A percentile compares a stretch with the other conserved stretches of the same genome.
phyloP scores from a whole-genome alignment of 2,797 vertebrate genomes.

The Luscinia luscinia region DNA sequence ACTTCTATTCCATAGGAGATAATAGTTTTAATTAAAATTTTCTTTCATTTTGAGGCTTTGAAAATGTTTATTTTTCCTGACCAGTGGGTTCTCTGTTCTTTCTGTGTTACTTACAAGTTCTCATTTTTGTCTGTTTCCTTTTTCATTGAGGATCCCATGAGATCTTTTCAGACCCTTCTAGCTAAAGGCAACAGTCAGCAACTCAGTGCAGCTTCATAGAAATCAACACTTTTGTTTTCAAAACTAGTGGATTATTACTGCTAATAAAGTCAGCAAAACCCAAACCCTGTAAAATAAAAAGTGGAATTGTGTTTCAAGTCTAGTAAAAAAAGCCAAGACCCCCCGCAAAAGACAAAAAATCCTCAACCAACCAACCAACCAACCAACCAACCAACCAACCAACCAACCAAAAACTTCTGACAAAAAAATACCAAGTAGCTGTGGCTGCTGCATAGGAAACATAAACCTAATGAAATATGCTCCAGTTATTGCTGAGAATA shows the following conservation, averaged over 20 bases:
- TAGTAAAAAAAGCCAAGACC: not conserved
- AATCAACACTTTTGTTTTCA: not conserved
- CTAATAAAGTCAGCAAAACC: not conserved
- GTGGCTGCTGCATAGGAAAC: not conserved
- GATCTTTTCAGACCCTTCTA: not conserved
- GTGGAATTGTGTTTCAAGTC: not conserved
- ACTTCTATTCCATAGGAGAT: not conserved
- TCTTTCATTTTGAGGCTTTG: not conserved
- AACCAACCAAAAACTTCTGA: too few species aligned
- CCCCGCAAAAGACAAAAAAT: rapidly evolving
- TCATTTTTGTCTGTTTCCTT: not conserved
- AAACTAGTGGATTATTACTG: not conserved
- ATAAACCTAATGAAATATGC: not conserved
- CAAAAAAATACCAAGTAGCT: not conserved
- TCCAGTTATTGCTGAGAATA: not conserved
- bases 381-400: not conserved
- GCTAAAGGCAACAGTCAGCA: not conserved
- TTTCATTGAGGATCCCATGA: not conserved
- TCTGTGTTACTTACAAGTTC: not conserved
- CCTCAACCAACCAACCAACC: not conserved
- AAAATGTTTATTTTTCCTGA: not conserved
- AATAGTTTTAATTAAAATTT: not conserved
- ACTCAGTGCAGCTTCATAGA: not conserved
- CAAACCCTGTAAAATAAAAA: not conserved
- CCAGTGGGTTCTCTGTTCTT: not conserved